Base-by-base conservation (phyloP, 2,113 vertebrate genomes). In the Sphaerodactylus townsendi region DNA sequence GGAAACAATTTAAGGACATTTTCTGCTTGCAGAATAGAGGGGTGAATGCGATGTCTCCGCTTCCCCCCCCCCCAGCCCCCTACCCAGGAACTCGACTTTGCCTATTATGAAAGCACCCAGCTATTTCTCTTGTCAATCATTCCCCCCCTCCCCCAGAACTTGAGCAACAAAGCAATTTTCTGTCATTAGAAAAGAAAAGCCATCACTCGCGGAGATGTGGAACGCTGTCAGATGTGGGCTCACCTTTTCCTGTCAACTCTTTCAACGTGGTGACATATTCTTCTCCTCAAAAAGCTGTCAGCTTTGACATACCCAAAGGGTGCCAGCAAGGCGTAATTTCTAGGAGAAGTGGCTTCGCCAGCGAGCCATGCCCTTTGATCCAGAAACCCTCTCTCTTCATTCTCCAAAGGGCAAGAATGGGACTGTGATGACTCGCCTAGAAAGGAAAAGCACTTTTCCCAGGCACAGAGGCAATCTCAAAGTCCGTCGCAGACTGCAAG, bases 241-340 rank as follows among this genome's bases (percentile, higher is more conserved):
- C 73, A 88, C 44, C 88, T 82, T 73, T 89, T 91, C 77, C 70
- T 89, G 73, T 37, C 17, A 15, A 69, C 73, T 84, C 87, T 77
- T 81, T 17, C 46, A 68, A 83, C 2, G 2, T 41, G 35, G 19
- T 10, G 2, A 33, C 50, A 69, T 77, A 79, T 73, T 74, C 85
- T 44, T 75, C 44, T 81, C 70, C 25, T 7, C 2, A 10, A 50
- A n/a, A 13, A 19, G 72, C 59, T 19, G 50, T 71, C 83, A 62
- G 37, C 66, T 84, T 84, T 2, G 3, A 50, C 82, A 3, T 1
- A 4, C 84, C 82, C 56, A 14, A 0, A 0, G 4, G 41, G 21
- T 33, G 30, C n/a, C 23, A 13, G 50, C 74, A 62, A 33, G 15
- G 41, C 35, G 69, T 25, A 21, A n/a, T 72, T 82, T 14, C 33